A percentile compares a stretch with the other conserved stretches of the same genome.
phyloP scores from a whole-genome alignment of 2,888 invertebrate species.

The Drosophila kokeensis region DNA sequence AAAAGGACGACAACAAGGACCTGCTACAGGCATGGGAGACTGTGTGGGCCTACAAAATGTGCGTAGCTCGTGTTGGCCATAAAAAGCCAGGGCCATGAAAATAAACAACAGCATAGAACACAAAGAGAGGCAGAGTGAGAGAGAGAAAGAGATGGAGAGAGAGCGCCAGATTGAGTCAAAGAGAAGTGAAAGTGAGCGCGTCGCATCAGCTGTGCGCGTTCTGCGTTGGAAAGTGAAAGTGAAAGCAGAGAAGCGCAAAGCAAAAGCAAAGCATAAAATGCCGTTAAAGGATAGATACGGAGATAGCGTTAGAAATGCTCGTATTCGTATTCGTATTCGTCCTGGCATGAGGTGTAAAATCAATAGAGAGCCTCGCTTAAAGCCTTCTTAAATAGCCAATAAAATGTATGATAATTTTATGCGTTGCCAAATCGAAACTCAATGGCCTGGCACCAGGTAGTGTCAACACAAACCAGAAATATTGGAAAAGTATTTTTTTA shows the following conservation, averaged over 20 bases:
- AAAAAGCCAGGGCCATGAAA: conserved; percentile 58
- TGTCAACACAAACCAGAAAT: conserved; percentile 4
- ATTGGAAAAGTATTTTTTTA: neutral
- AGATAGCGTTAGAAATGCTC: neutral
- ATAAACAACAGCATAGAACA: conserved; percentile 22
- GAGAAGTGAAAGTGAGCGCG: conserved; percentile 31
- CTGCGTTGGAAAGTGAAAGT: conserved; percentile 25
- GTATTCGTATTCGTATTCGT: neutral
- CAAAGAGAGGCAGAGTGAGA: neutral
- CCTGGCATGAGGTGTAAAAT: conserved; percentile 63
- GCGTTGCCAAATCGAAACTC: conserved; percentile 35
- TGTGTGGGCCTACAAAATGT: conserved; percentile 47
- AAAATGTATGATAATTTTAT: conserved; percentile 63
- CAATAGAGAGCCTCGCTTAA: conserved; percentile 59
- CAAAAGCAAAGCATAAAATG: conserved; percentile 32
- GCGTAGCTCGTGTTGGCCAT: conserved; percentile 75
- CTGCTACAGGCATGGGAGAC: conserved; percentile 32
- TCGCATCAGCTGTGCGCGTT: conserved; percentile 42
- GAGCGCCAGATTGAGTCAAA: conserved; percentile 8
- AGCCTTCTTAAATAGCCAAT: conserved; percentile 43
- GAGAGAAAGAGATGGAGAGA: neutral
- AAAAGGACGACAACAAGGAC: conserved; percentile 25
- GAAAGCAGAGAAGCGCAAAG: conserved; percentile 33
- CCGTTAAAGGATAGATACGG: conserved; percentile 59
- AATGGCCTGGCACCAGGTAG: conserved; percentile 48